Evolutionary conservation across 2,113 vertebrate species (phyloP).

Genomic region (Drymodes brunneopygia): DNA sequence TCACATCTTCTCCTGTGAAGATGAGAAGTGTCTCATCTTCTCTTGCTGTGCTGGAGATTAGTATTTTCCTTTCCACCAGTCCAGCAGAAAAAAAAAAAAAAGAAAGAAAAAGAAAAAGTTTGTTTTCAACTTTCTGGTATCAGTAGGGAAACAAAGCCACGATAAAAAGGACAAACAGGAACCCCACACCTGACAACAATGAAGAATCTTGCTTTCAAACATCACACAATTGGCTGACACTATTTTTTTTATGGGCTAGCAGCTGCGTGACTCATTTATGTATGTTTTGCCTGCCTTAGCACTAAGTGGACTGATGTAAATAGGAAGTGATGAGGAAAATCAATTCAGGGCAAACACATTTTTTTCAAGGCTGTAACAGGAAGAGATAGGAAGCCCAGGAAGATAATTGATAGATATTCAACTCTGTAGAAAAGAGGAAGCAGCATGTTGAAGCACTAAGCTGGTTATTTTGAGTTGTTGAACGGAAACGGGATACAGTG

Average conservation of each 20-base stretch:
- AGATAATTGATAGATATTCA: slow-evolving; percentile 86
- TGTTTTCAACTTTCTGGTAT: slow-evolving; percentile 51
- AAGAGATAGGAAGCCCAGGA: slow-evolving; percentile 88
- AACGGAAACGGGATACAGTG: slow-evolving; percentile 83
- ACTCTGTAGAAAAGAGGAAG: slow-evolving; percentile 83
- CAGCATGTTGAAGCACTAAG: slow-evolving; percentile 72
- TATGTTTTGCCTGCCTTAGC: slow-evolving; percentile 64
- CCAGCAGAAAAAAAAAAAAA: not conserved
- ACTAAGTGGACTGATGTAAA: slow-evolving; percentile 73
- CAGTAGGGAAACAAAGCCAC: slow-evolving; percentile 55
- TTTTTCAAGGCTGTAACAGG: slow-evolving; percentile 78
- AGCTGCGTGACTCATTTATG: slow-evolving; percentile 71
- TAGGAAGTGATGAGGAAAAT: slow-evolving; percentile 79
- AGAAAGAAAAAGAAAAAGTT: not conserved
- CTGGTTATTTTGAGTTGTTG: slow-evolving; percentile 86
- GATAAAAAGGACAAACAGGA: slow-evolving; percentile 65
- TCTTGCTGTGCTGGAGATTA: not conserved
- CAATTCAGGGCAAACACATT: slow-evolving; percentile 73
- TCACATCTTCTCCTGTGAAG: not conserved
- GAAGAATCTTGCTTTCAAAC: slow-evolving; percentile 61
- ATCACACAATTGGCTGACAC: slow-evolving; percentile 56
- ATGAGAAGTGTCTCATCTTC: not conserved
- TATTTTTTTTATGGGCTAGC: slow-evolving; percentile 36
- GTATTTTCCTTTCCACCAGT: not conserved
- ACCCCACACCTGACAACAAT: slow-evolving; percentile 66